Evolutionary conservation across 2,113 vertebrate species (phyloP).

Genomic region (Petromus typicus): DNA sequence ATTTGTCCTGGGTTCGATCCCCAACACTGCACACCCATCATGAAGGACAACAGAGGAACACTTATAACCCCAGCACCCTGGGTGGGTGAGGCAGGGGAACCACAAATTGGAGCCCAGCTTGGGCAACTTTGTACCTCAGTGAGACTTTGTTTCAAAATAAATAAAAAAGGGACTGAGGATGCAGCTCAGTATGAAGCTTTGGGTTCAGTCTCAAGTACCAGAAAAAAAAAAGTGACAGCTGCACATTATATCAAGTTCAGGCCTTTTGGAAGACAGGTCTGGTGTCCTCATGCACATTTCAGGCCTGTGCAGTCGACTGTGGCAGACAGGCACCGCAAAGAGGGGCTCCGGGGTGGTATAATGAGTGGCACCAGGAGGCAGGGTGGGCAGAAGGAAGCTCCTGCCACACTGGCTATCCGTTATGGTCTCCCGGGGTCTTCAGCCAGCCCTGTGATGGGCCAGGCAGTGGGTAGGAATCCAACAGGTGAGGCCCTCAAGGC

Average conservation of each 20-base stretch:
- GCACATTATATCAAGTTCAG: accelerated
- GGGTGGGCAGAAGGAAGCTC: not conserved
- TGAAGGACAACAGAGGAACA: not conserved
- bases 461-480: not conserved
- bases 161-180: not conserved
- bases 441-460: not conserved
- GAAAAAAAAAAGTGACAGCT: not conserved
- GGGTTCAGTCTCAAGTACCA: not conserved
- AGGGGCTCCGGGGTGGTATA: not conserved
- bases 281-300: accelerated
- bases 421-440: not conserved
- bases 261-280: not conserved
- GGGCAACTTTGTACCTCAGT: not conserved
- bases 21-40: not conserved
- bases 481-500: not conserved
- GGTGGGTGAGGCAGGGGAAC: not conserved
- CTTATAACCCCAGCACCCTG: not conserved
- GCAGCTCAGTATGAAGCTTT: not conserved
- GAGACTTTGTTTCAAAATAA: not conserved
- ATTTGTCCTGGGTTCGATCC: not conserved
- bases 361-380: not conserved
- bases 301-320: not conserved
- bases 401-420: not conserved
- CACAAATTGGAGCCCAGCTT: not conserved
- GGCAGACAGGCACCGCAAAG: accelerated